Conservation (phyloP, 2,113 vertebrate genomes). For the Pluvianellus socialis region DNA sequence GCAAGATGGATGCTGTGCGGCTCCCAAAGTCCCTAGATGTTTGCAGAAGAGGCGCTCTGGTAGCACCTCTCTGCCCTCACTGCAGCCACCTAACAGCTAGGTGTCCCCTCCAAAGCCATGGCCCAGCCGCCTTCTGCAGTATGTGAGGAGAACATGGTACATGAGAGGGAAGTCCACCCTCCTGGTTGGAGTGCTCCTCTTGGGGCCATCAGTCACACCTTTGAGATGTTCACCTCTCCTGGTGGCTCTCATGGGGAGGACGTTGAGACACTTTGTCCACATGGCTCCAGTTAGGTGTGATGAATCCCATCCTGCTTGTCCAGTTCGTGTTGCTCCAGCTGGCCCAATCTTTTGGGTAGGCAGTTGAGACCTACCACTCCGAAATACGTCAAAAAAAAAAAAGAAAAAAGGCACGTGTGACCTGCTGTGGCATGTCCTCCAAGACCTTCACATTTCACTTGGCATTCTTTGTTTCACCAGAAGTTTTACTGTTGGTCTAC, state of each 20-base stretch:
- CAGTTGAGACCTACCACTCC: background rate
- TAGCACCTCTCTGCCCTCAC: background rate
- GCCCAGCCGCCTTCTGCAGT: rapidly evolving
- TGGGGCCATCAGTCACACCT: background rate
- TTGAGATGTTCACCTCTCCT: background rate
- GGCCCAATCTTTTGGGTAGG: background rate
- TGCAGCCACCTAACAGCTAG: background rate
- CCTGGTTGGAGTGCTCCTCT: background rate
- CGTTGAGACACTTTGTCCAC: rapidly evolving
- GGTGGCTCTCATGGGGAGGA: too few species aligned
- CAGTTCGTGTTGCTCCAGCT: rapidly evolving
- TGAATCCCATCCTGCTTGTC: background rate
- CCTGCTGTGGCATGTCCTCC: background rate
- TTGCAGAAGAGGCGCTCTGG: background rate
- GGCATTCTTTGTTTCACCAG: rapidly evolving
- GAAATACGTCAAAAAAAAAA: background rate
- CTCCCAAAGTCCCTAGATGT: background rate
- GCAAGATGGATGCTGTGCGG: rapidly evolving
- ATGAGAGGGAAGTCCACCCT: background rate
- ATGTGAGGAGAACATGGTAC: background rate
- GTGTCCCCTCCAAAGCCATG: background rate
- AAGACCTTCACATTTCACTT: rapidly evolving
- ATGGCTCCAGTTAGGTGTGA: background rate
- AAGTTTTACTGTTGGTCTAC: background rate
- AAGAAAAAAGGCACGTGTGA: too few species aligned